Base-by-base conservation (phyloP, 2,888 invertebrate species). In the Malthinus seriepunctatus region DNA sequence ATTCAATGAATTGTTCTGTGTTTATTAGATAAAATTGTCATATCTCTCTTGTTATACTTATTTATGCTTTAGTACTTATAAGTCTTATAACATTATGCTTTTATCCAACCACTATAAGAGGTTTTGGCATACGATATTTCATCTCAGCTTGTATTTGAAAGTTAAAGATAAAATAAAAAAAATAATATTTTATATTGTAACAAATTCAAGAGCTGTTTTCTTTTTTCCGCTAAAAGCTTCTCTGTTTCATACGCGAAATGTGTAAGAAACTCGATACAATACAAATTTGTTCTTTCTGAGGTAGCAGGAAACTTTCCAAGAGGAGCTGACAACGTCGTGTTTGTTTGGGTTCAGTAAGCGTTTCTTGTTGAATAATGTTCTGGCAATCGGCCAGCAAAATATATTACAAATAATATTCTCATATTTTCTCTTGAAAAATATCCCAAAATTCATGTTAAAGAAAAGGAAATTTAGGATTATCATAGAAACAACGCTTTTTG, bases 261-360 rank as follows among this genome's bases (percentile, higher is more conserved):
- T 32, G 14, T 34, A 44, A 42, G 44, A 49, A 51, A 44, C 23
- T 51, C 51, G 51, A 51, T 51, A 51, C 42, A 51, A 51, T 42
- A 51, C 42, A 51, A 51, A 51, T 51, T 49, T 51, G 44, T 33
- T 15, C 42, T 51, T 32, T 51, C 39, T 44, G 51, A 32, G 51
- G 34, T 51, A 32, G 39, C 39, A 44, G 32, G 33, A 38, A 49
- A 37, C 37, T 49, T 49, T 49, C 23, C 32, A 15, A 33, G 39
- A 15, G 51, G 32, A 34, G 44, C 32, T 51, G 49, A 37, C 49
- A 49, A 49, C 23, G n/a, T 10, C 10, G 37, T 37, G 37, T 49
- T 49, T 49, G 49, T 49, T 49, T 49, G 31, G 49, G 38, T 37
- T 37, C 49, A 49, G 23, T 35, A 23, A 31, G 15, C 37, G 38